Conservation (phyloP, 2,888 invertebrate genomes). For the Seladonia tumulorum region DNA sequence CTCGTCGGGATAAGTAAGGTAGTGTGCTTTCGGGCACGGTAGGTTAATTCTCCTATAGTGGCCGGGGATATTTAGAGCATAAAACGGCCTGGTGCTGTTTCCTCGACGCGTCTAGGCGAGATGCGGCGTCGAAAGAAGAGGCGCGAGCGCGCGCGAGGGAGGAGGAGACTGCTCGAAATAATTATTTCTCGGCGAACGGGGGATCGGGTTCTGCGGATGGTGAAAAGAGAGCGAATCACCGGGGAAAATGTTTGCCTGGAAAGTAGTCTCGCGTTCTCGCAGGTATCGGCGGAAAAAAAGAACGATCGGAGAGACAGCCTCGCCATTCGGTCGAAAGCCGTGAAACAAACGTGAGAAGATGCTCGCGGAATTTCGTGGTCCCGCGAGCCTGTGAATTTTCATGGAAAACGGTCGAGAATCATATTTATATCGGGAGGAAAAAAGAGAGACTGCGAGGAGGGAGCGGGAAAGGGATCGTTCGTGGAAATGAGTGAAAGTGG, state of each 20-base stretch:
- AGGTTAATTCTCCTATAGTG: conserved; percentile 75
- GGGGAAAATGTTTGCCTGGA: conserved; percentile 36
- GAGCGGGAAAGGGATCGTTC: conserved; percentile 3
- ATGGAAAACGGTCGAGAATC: neutral
- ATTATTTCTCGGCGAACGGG: conserved; percentile 64
- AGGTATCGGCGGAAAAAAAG: conserved; percentile 14
- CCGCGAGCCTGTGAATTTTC: conserved; percentile 42
- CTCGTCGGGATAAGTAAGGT: conserved; percentile 75
- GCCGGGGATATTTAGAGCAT: conserved; percentile 81
- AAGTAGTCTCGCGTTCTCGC: conserved; percentile 30
- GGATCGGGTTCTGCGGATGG: conserved; percentile 36
- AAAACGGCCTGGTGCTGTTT: conserved; percentile 76
- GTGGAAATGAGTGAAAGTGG: conserved; percentile 70
- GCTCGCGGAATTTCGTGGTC: conserved; percentile 20
- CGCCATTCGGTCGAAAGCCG: conserved; percentile 15
- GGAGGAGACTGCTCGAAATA: conserved; percentile 74
- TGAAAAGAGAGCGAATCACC: conserved; percentile 19
- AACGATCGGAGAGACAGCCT: conserved; percentile 13
- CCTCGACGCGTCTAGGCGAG: conserved; percentile 51
- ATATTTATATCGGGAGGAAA: neutral
- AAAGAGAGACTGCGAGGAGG: neutral
- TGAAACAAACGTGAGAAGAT: conserved; percentile 63
- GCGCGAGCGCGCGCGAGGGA: conserved; percentile 21
- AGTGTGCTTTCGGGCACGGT: conserved; percentile 81
- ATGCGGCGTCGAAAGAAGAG: conserved; percentile 38